Percentiles rank a stretch among this genome's conserved stretches.
Conservation (phyloP, 2,113 vertebrate genomes). For the Sialia sialis region DNA sequence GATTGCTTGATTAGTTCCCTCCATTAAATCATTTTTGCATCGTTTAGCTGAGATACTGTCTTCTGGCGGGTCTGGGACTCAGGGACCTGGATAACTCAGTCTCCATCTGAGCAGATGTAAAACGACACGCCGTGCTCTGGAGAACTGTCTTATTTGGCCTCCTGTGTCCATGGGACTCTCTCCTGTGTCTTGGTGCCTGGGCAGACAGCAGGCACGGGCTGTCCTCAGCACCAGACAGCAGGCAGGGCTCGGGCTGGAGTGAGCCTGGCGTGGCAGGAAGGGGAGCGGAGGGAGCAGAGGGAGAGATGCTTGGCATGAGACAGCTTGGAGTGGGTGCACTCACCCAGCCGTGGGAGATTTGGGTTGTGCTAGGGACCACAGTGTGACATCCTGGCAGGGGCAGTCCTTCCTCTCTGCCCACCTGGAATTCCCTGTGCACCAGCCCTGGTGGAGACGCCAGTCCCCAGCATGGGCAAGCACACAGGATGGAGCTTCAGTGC, state of each 20-base stretch:
- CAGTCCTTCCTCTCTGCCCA: not conserved
- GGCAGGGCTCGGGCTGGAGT: fast-evolving
- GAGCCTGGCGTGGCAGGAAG: not conserved
- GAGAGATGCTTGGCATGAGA: not conserved
- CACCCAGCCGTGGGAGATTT: fast-evolving
- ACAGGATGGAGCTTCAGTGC: fast-evolving
- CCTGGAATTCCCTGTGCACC: not conserved
- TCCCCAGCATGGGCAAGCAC: not conserved
- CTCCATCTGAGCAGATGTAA: conserved; percentile 44
- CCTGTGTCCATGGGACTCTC: fast-evolving
- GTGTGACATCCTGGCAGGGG: not conserved
- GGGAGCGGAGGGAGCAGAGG: not conserved
- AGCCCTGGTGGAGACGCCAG: fast-evolving
- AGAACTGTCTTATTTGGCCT: not conserved
- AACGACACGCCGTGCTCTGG: not conserved
- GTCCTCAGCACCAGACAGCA: not conserved
- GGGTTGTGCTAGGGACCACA: not conserved
- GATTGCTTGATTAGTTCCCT: conserved; percentile 73
- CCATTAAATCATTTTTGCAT: conserved; percentile 61
- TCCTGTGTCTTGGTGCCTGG: fast-evolving
- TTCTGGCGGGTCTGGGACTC: conserved; percentile 49
- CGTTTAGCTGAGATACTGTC: conserved; percentile 54
- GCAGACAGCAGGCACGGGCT: not conserved
- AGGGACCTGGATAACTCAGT: conserved; percentile 44
- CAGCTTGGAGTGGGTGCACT: fast-evolving